Base-by-base conservation (phyloP, 1,140 invertebrate genomes). In the Lysiphlebus fabarum region DNA sequence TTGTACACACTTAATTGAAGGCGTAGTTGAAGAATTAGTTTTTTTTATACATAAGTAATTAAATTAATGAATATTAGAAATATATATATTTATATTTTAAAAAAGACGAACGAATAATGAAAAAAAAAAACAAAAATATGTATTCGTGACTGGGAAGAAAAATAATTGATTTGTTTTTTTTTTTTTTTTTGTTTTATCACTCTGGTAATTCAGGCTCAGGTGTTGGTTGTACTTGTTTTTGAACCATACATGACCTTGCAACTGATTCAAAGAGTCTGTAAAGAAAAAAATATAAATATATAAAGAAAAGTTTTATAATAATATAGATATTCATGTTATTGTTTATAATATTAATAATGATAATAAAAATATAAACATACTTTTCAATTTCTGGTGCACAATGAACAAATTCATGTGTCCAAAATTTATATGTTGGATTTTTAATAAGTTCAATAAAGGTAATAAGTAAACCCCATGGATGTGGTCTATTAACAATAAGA, bases 381-480 rank as follows among this genome's bases (percentile, higher is more conserved):
- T 98, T 98, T 82, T 97, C 94, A 73, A 99, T 98, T 82, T 99
- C 97, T 7, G 96, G 95, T 34, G 96, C 96, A 81, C 96, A 99
- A 73, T 96, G 92, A 0, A 99, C 96, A 82, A 99, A 99, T 65
- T 99, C 96, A 73, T 99, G 96, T 54, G 89, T 87, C 96, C 96
- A 99, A 79, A 99, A 99, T 78, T 98, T 97, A 82, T 98, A 99
- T n/a, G 87, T 89, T 9, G 93, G 93, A 82, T 99, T 99, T 73
- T 98, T 98, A 67, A 99, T 98, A 12, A 99, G 84, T 80, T 99
- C 97, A 67, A 99, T 99, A 77, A 99, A 99, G 0, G 98, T 99
- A 49, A 99, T 96, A 6, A 99, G 83, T 8, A 99, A 80, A 36
- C 98, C 98, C 98, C 98, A 99, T 2, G 98, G 98, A 82, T 99